Conservation (phyloP, 2,888 invertebrate genomes). For the Eristalis pertinax region DNA sequence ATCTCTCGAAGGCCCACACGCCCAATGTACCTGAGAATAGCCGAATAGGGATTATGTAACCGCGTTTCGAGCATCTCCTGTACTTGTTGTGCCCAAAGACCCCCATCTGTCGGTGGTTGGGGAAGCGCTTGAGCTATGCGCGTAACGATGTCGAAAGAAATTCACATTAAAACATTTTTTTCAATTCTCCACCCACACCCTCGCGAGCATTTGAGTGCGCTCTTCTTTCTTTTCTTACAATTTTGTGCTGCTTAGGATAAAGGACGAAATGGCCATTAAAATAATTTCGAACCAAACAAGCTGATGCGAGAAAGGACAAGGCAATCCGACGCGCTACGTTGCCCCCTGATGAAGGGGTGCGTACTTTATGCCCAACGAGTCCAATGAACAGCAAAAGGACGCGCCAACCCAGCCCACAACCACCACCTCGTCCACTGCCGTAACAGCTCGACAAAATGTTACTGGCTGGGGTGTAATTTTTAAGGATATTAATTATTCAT, state of each 20-base stretch:
- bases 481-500: slow-evolving; percentile 72
- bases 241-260: slow-evolving; percentile 39
- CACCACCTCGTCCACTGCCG: background rate
- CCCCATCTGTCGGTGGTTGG: background rate
- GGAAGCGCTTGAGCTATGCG: slow-evolving; percentile 11
- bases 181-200: slow-evolving; percentile 13
- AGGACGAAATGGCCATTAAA: slow-evolving; percentile 77
- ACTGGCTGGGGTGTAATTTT: slow-evolving; percentile 68
- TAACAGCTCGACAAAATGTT: slow-evolving; percentile 35
- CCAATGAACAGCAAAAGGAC: slow-evolving; percentile 48
- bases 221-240: slow-evolving; percentile 16
- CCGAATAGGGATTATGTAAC: slow-evolving; percentile 23
- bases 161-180: slow-evolving; percentile 62
- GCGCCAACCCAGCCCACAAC: background rate
- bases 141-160: slow-evolving; percentile 47
- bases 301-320: slow-evolving; percentile 41
- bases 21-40: slow-evolving; percentile 10
- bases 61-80: background rate
- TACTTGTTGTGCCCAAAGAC: background rate
- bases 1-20: background rate
- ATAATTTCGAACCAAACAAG: slow-evolving; percentile 73
- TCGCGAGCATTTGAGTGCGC: background rate
- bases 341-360: slow-evolving; percentile 67
- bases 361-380: slow-evolving; percentile 52
- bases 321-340: slow-evolving; percentile 57